Conservation (phyloP, 2,797 vertebrate genomes). For the Takifugu ocellatus region DNA sequence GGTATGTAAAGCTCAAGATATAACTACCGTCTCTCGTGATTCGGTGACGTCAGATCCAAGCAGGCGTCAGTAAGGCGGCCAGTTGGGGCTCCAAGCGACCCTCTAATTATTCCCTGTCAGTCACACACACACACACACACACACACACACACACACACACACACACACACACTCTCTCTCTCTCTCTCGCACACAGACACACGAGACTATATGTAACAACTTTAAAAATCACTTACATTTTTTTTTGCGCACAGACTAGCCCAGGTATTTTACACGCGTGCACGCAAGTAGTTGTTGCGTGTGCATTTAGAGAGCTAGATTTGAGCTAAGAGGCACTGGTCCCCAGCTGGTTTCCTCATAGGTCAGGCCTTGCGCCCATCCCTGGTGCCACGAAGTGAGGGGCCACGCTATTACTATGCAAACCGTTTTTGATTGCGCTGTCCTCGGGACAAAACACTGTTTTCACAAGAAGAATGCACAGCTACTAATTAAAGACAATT, state of each 20-base stretch:
- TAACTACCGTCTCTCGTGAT: conserved; percentile 50
- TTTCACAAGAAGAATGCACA: conserved; percentile 73
- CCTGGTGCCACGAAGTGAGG: conserved; percentile 56
- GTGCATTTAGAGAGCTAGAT: background rate
- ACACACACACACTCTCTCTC: background rate
- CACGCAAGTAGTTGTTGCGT: background rate
- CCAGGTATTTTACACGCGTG: background rate
- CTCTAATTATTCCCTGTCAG: conserved; percentile 64
- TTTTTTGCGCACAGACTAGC: too few species aligned
- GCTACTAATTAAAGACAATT: conserved; percentile 80
- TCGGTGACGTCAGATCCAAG: conserved; percentile 79
- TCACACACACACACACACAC: conserved; percentile 29
- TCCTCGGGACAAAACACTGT: conserved; percentile 69
- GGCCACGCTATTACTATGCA: conserved; percentile 69
- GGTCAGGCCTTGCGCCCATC: conserved; percentile 57
- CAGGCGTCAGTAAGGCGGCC: conserved; percentile 86
- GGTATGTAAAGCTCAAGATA: conserved; percentile 63
- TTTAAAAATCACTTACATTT: too few species aligned
- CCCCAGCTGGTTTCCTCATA: conserved; percentile 48
- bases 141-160: background rate
- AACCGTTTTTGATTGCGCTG: conserved; percentile 68
- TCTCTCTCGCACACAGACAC: background rate
- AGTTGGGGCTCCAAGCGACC: conserved; percentile 63
- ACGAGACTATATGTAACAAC: background rate
- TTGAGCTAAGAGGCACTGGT: conserved; percentile 27